Conservation (phyloP, 1,140 invertebrate species). For the Hypothenemus hampei region DNA sequence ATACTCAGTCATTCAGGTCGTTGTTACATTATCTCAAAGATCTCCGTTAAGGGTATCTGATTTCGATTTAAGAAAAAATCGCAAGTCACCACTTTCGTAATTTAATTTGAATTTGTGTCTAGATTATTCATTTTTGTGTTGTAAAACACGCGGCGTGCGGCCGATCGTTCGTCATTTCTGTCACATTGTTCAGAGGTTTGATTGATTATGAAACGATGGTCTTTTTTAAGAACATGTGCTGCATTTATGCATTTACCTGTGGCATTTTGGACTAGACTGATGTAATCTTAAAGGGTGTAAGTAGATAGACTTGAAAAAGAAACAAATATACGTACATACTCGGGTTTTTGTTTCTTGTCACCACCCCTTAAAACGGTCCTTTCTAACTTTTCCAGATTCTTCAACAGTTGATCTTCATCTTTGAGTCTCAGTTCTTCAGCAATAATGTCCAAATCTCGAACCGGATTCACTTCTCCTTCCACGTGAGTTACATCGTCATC, state of each 20-base stretch:
- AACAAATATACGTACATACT: slow-evolving; percentile 72
- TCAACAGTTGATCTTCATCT: slow-evolving; percentile 81
- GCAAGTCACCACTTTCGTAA: slow-evolving; percentile 18
- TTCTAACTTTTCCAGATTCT: slow-evolving; percentile 82
- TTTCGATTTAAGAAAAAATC: slow-evolving; percentile 6
- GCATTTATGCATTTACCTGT: no score
- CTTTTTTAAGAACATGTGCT: no score
- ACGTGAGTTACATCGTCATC: slow-evolving; percentile 98
- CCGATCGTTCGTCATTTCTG: slow-evolving; percentile 16
- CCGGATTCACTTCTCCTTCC: slow-evolving; percentile 96
- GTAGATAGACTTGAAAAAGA: neutral
- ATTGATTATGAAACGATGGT: slow-evolving; percentile 2
- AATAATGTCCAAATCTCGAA: slow-evolving; percentile 95
- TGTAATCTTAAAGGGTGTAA: neutral
- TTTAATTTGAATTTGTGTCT: slow-evolving; percentile 15
- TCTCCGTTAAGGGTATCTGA: slow-evolving; percentile 2
- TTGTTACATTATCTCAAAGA: slow-evolving; percentile 3
- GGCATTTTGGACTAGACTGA: neutral
- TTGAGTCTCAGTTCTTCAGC: slow-evolving; percentile 92
- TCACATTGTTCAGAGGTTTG: slow-evolving; percentile 10
- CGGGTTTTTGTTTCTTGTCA: slow-evolving; percentile 95
- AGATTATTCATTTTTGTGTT: slow-evolving; percentile 4
- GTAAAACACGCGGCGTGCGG: slow-evolving; percentile 8
- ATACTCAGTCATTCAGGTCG: slow-evolving; percentile 5
- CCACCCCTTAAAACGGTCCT: slow-evolving; percentile 78